phyloP scores from a whole-genome alignment of 2,113 vertebrate species.

The Ailuropoda melanoleuca region DNA sequence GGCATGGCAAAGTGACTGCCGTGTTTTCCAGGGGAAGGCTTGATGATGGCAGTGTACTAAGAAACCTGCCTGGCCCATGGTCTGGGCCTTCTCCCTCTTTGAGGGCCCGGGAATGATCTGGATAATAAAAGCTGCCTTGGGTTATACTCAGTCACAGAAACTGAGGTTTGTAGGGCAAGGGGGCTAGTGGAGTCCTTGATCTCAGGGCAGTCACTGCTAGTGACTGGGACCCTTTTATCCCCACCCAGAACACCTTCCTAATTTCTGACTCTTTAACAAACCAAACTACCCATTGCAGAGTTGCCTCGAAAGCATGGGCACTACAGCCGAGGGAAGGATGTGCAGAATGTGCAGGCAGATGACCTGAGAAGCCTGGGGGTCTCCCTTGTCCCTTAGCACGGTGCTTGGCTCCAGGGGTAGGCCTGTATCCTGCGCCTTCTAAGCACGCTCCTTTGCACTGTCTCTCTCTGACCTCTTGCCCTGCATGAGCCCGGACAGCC shows the following conservation, averaged over 20 bases:
- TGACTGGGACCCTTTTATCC: neutral
- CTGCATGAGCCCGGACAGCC: neutral
- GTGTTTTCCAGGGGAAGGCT: neutral
- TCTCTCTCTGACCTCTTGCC: neutral
- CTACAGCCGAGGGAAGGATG: neutral
- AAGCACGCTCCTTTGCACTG: accelerated
- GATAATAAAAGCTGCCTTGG: neutral
- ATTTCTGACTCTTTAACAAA: neutral
- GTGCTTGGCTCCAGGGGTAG: accelerated
- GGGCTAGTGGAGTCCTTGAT: neutral
- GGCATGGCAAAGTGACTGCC: neutral
- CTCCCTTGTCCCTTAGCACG: neutral
- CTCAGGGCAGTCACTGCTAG: neutral
- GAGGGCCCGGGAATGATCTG: neutral
- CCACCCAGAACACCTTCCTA: neutral
- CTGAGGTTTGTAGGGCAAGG: neutral
- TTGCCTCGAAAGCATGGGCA: neutral
- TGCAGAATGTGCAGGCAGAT: neutral
- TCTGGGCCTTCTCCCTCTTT: neutral
- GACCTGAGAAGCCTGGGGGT: neutral
- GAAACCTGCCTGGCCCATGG: neutral
- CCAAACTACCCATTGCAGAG: neutral
- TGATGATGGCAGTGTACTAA: neutral
- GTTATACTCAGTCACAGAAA: neutral
- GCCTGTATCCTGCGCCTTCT: accelerated